A percentile compares a stretch with the other conserved stretches of the same genome.
Conservation (phyloP, 2,797 vertebrate species). For the Hypotaenidia philippensis region DNA sequence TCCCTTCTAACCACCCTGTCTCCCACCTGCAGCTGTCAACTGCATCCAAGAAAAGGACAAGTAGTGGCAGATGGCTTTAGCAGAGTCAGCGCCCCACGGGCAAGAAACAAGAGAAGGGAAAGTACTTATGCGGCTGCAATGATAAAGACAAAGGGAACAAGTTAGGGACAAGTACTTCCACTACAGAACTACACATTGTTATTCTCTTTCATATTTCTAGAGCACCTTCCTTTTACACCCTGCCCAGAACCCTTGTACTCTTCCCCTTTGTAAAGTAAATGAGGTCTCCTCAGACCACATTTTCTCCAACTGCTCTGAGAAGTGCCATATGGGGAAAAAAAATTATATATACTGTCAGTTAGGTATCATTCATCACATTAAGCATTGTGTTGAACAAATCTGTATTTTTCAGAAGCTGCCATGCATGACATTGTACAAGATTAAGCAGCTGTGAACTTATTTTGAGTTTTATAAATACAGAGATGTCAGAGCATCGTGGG, state of each 20-base stretch:
- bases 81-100: not conserved
- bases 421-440: not conserved
- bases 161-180: slow-evolving; percentile 3
- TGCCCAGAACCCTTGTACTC: not conserved
- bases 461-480: not conserved
- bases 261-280: not conserved
- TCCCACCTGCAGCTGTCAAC: slow-evolving; percentile 56
- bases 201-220: not conserved
- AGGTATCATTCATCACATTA: not conserved
- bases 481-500: not conserved
- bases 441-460: not conserved
- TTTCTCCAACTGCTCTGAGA: not conserved
- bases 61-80: slow-evolving; percentile 42
- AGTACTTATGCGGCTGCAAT: not conserved
- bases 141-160: slow-evolving; percentile 8
- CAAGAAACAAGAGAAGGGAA: slow-evolving; percentile 31
- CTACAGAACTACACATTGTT: not conserved
- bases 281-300: not conserved
- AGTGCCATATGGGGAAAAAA: rapidly evolving
- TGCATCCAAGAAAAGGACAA: not conserved
- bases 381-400: rapidly evolving
- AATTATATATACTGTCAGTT: not conserved
- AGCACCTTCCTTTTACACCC: not conserved
- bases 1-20: not conserved
- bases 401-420: not conserved